phyloP scores from a whole-genome alignment of 1,140 invertebrate species.

The Drosophila nikananu region DNA sequence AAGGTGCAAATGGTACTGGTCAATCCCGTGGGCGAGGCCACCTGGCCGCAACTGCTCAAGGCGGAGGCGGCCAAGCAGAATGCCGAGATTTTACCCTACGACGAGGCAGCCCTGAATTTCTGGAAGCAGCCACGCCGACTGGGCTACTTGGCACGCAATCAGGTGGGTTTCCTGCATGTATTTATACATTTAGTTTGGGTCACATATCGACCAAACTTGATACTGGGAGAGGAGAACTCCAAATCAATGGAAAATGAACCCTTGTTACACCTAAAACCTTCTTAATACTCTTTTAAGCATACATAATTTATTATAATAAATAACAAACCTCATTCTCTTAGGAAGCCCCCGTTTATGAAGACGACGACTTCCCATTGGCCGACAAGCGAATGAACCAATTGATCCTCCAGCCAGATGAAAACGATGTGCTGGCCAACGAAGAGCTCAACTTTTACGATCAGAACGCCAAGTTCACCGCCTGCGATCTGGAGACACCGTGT shows the following conservation, averaged over 20 bases:
- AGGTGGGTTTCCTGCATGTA: constrained; percentile 35
- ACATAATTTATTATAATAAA: not conserved
- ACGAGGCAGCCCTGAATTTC: constrained; percentile 68
- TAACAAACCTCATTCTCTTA: not conserved
- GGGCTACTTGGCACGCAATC: constrained; percentile 41
- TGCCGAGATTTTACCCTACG: constrained; percentile 57
- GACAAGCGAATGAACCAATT: constrained; percentile 81
- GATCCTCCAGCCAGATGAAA: constrained; percentile 83
- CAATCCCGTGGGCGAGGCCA: constrained; percentile 87
- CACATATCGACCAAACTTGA: constrained; percentile 8
- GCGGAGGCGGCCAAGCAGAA: constrained; percentile 57
- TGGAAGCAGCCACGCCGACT: constrained; percentile 77
- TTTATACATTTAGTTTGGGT: not conserved
- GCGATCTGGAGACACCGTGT: constrained; percentile 86
- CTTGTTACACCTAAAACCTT: not conserved
- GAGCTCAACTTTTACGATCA: constrained; percentile 69
- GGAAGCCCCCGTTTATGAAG: constrained; percentile 71
- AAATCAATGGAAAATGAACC: too few species aligned
- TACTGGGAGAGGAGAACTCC: not conserved
- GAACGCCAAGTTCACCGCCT: constrained; percentile 79
- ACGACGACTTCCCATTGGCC: constrained; percentile 74
- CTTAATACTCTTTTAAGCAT: not conserved
- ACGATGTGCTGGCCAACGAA: constrained; percentile 84
- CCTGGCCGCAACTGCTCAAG: constrained; percentile 87
- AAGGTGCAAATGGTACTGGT: constrained; percentile 92